phyloP scores from a whole-genome alignment of 2,888 invertebrate genomes.

The Alcis repandata region DNA sequence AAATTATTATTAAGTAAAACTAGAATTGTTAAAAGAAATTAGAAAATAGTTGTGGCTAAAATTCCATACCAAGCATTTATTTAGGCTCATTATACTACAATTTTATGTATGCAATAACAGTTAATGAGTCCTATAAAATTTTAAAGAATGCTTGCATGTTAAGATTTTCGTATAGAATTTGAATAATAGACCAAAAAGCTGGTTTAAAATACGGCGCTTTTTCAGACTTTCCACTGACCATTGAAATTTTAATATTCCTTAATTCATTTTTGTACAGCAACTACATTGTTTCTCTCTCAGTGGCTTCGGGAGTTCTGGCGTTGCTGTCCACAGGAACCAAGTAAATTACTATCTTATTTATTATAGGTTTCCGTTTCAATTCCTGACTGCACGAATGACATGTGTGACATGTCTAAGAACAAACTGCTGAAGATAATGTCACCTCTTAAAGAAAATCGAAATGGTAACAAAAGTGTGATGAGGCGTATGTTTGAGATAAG shows the following conservation, averaged over 20 bases:
- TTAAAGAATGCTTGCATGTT: conserved; percentile 17
- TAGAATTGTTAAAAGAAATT: neutral
- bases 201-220: neutral
- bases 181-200: neutral
- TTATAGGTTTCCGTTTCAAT: conserved; percentile 48
- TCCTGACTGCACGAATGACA: conserved; percentile 9
- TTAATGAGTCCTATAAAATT: conserved; percentile 5
- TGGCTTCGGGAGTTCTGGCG: conserved; percentile 96
- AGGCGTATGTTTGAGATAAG: conserved; percentile 45
- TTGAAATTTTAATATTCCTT: conserved; percentile 52
- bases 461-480: conserved; percentile 48
- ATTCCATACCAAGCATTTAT: neutral
- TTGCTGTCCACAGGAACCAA: conserved; percentile 97
- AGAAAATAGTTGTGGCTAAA: neutral
- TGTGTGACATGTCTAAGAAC: conserved; percentile 12
- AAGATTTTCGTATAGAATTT: neutral
- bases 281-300: conserved; percentile 96
- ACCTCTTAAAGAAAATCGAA: conserved; percentile 25
- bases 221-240: neutral
- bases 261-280: conserved; percentile 86
- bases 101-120: conserved; percentile 12
- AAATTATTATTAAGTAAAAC: too few species aligned
- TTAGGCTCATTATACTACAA: conserved; percentile 1
- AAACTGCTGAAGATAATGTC: conserved; percentile 5
- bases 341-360: conserved; percentile 60